Base-by-base conservation (phyloP, 2,113 vertebrate species). In the Syngnathus typhle region DNA sequence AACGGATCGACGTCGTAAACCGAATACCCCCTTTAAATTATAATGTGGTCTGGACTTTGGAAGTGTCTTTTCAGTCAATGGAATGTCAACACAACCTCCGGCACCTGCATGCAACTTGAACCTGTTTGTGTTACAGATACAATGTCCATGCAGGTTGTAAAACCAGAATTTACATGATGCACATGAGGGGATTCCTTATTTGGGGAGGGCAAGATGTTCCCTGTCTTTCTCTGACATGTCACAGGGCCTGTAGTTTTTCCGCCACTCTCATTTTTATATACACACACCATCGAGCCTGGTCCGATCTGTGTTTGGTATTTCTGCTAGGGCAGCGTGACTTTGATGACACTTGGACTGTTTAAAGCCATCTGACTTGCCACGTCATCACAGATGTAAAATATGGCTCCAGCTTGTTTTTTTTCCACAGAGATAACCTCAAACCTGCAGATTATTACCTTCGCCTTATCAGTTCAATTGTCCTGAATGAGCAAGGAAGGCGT, bases 251-350 rank as follows among this genome's bases (percentile, higher is more conserved):
- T 36, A 21, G 7, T 23, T 64, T 47, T 23, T 36, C 44, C 27
- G 21, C 21, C 32, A 56, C 55, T 68, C 64, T 69, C 62, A 19
- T 54, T 52, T 61, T 52, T 32, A 49, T 44, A 10, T 27, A 18
- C 55, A 43, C 65, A 32, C 65, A 32, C 63, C 36, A 63, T 67
- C 59, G 59, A 69, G 47, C 64, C 67, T 77, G 55, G 27, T 58
- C 15, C 13, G 82, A 81, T 87, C 84, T 79, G 64, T 85, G 79
- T 89, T 87, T 83, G 74, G 75, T 80, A 76, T 77, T 76, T 77
- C 65, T 68, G 18, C 36, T n/a, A 73, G 80, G 79, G 64, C 80
- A 79, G 64, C 68, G 8, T 73, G 78, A 88, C 80, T 76, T 79
- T 69, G 61, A 80, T 66, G 38, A 41, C 38, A 23, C 19, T 18